These are phyloP conservation scores for Brachyhypopomus occidentalis DNA, from an alignment of 2,113 vertebrate genomes.

Conservation along the genomic window DNA sequence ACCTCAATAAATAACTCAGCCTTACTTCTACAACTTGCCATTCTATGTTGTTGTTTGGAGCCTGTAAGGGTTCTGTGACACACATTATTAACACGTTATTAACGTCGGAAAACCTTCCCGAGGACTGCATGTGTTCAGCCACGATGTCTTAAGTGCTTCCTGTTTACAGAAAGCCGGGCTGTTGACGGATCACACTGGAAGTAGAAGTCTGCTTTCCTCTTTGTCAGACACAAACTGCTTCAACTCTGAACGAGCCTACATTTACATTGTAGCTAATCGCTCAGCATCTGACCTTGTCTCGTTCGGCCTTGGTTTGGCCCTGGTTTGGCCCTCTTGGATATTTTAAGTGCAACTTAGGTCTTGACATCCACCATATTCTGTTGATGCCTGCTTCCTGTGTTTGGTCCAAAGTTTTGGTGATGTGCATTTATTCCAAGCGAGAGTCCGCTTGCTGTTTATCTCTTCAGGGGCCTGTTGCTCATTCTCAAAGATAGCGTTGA, in stretches of 20 bases:
- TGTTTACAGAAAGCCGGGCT: conserved; percentile 22
- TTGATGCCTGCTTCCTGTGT: neutral
- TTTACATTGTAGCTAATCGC: conserved; percentile 15
- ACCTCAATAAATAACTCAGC: conserved; percentile 38
- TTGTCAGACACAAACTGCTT: neutral
- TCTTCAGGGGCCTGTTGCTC: conserved; percentile 13
- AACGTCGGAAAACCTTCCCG: conserved; percentile 31
- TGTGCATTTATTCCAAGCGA: conserved; percentile 13
- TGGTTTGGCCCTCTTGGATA: neutral
- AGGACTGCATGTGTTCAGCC: neutral
- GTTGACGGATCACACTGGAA: neutral
- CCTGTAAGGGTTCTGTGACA: conserved; percentile 44
- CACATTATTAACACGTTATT: conserved; percentile 48
- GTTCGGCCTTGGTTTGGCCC: neutral
- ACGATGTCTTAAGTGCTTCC: conserved; percentile 31
- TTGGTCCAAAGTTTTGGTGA: neutral
- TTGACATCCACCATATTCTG: neutral
- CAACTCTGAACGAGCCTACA: neutral
- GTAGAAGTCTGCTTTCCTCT: neutral
- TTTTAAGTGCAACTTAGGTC: conserved; percentile 6
- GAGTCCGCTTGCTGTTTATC: conserved; percentile 17
- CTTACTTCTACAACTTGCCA: conserved; percentile 38
- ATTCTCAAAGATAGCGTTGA: conserved; percentile 30
- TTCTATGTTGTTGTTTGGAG: conserved; percentile 37
- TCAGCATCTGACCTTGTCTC: neutral